These are phyloP conservation scores for Isichthys henryi DNA, from an alignment of 2,113 vertebrate species.

Conservation along the genomic window DNA sequence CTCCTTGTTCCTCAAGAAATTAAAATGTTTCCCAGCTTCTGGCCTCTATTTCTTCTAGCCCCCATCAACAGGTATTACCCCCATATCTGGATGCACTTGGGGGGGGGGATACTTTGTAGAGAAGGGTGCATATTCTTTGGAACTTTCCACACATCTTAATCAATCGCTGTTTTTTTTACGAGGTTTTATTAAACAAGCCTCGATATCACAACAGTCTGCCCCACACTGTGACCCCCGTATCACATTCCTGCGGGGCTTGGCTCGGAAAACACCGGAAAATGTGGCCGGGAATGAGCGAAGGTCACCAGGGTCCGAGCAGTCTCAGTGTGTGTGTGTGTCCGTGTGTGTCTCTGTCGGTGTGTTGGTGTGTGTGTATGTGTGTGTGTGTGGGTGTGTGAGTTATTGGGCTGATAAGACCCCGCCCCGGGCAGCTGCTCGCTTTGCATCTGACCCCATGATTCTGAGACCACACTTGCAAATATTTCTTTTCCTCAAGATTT, in stretches of 20 bases:
- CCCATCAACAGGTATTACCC: not conserved
- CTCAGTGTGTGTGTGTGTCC: conserved; percentile 25
- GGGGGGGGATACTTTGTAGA: conserved; percentile 23
- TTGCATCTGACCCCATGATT: conserved; percentile 11
- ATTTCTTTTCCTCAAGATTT: conserved; percentile 4
- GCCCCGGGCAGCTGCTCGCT: conserved; percentile 41
- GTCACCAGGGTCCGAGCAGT: conserved; percentile 40
- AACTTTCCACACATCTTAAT: conserved; percentile 55
- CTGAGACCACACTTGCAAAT: not conserved
- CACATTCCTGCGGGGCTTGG: conserved; percentile 38
- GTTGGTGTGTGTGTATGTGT: not conserved
- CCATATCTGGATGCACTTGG: conserved; percentile 38
- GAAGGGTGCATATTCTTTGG: conserved; percentile 48
- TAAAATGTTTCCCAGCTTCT: conserved; percentile 20
- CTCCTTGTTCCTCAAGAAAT: conserved; percentile 50
- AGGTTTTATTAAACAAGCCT: not conserved
- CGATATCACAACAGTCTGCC: conserved; percentile 26
- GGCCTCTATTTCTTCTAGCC: conserved; percentile 24
- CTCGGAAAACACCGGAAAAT: conserved; percentile 46
- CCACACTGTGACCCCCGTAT: conserved; percentile 32
- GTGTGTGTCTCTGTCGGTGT: not conserved
- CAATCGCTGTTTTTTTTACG: not conserved
- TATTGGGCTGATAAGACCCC: conserved; percentile 27
- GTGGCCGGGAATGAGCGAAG: conserved; percentile 53
- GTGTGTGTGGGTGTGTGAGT: conserved; percentile 21